Percentiles rank a stretch among this genome's conserved stretches.
Evolutionary conservation across 2,888 invertebrate species (phyloP).

Genomic region (Zygaena filipendulae): DNA sequence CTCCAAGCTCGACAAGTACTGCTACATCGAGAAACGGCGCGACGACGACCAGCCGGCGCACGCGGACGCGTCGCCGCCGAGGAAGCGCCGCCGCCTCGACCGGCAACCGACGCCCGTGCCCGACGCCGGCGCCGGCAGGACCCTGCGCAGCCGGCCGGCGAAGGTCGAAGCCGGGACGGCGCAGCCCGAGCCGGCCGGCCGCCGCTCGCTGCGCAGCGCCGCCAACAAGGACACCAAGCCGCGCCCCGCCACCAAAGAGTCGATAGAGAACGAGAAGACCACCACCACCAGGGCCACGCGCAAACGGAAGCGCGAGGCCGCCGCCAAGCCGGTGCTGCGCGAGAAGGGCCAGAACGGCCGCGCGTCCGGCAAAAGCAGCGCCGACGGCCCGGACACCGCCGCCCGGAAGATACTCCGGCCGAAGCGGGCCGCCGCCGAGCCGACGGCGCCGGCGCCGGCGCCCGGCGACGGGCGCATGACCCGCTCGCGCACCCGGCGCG

Average conservation of each 20-base stretch:
- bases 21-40: constrained; percentile 50
- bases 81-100: constrained; percentile 49
- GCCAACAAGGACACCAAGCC: constrained; percentile 22
- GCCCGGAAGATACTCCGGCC: constrained; percentile 18
- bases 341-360: constrained; percentile 54
- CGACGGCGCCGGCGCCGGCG: constrained; percentile 22
- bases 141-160: constrained; percentile 27
- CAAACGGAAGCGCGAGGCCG: constrained; percentile 43
- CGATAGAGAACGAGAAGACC: constrained; percentile 53
- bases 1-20: constrained; percentile 51
- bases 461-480: constrained; percentile 40
- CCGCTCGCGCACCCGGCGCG: constrained; percentile 36
- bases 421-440: constrained; percentile 34
- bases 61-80: constrained; percentile 41
- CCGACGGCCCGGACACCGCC: constrained; percentile 20
- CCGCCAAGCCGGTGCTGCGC: constrained; percentile 42
- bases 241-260: constrained; percentile 46
- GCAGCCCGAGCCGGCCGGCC: constrained; percentile 18
- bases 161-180: constrained; percentile 17
- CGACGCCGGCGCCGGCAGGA: constrained; percentile 23
- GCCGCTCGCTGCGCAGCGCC: constrained; percentile 21
- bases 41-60: constrained; percentile 45
- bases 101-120: constrained; percentile 20
- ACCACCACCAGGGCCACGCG: constrained; percentile 32
- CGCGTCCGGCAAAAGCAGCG: constrained; percentile 23